Percentiles rank a stretch among this genome's conserved stretches.
phyloP scores from a whole-genome alignment of 2,797 vertebrate genomes.

The Tangara arthus region DNA sequence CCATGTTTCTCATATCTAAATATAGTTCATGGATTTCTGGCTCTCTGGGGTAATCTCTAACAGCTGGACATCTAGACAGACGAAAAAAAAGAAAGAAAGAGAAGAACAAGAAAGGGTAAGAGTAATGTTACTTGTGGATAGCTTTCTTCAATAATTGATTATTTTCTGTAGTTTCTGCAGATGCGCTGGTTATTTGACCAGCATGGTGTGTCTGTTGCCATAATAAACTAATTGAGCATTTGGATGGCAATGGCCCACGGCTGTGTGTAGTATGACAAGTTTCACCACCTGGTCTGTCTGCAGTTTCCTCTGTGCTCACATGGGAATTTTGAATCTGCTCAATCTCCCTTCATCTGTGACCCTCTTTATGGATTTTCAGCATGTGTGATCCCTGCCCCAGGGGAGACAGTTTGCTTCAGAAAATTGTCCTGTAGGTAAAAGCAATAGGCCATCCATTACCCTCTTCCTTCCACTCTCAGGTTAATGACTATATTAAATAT shows the following conservation, averaged over 20 bases:
- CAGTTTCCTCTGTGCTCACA: not conserved
- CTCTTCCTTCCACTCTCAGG: constrained; percentile 62
- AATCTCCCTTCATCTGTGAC: constrained; percentile 66
- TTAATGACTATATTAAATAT: constrained; percentile 81
- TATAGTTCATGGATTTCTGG: constrained; percentile 4
- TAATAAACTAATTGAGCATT: constrained; percentile 72
- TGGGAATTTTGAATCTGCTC: constrained; percentile 53
- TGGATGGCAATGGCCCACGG: not conserved
- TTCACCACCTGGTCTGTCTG: not conserved
- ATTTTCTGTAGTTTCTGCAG: constrained; percentile 58
- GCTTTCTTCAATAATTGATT: constrained; percentile 74
- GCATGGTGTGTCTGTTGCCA: constrained; percentile 64
- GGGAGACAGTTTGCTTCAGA: constrained; percentile 59
- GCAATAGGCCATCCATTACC: constrained; percentile 69
- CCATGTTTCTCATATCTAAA: not conserved
- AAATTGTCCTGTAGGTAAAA: constrained; percentile 60
- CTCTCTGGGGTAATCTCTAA: not conserved
- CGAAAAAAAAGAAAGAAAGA: not conserved
- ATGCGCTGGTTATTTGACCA: constrained; percentile 35
- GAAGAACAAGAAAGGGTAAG: not conserved
- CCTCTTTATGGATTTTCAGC: constrained; percentile 66
- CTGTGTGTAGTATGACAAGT: not conserved
- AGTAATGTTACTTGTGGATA: constrained; percentile 42
- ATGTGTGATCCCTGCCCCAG: constrained; percentile 59
- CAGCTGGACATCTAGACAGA: not conserved